Evolutionary conservation across 2,113 vertebrate species (phyloP).

Genomic region (Alexandromys fortis): DNA sequence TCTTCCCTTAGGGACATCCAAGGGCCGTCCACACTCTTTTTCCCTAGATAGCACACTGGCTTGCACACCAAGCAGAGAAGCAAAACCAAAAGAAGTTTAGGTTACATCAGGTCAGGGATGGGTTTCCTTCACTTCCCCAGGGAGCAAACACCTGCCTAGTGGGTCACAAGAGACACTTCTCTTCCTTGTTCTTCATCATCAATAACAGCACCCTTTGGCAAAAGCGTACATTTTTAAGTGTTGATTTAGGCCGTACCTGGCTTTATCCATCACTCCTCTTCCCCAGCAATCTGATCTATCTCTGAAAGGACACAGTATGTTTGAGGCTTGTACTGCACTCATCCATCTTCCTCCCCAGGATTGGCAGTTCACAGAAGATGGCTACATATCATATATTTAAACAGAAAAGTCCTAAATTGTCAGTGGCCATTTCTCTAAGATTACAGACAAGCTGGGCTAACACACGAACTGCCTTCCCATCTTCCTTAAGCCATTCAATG

Average conservation of each 20-base stretch:
- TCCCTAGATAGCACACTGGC: neutral
- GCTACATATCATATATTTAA: neutral
- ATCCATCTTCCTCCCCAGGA: constrained; percentile 2
- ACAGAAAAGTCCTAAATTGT: neutral
- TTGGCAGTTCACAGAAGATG: constrained; percentile 7
- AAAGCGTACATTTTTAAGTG: constrained; percentile 16
- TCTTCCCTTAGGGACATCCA: constrained; percentile 10
- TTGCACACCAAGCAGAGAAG: constrained; percentile 35
- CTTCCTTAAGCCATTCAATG: constrained; percentile 72
- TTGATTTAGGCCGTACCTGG: neutral
- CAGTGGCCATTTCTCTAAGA: constrained; percentile 72
- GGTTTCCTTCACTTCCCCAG: constrained; percentile 71
- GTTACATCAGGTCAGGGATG: constrained; percentile 50
- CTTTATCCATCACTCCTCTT: neutral
- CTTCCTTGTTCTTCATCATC: constrained; percentile 32
- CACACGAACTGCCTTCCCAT: constrained; percentile 57
- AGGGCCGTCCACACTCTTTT: neutral
- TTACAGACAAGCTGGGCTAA: constrained; percentile 37
- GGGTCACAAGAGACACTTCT: constrained; percentile 57
- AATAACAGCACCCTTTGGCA: constrained; percentile 13
- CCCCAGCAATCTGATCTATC: neutral
- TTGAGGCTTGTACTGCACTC: neutral
- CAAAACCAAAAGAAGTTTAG: constrained; percentile 54
- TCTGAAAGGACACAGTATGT: neutral
- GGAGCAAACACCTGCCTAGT: constrained; percentile 72